These are phyloP conservation scores for Drosophila melanosoma DNA, from an alignment of 2,888 invertebrate genomes.

Conservation along the genomic window DNA sequence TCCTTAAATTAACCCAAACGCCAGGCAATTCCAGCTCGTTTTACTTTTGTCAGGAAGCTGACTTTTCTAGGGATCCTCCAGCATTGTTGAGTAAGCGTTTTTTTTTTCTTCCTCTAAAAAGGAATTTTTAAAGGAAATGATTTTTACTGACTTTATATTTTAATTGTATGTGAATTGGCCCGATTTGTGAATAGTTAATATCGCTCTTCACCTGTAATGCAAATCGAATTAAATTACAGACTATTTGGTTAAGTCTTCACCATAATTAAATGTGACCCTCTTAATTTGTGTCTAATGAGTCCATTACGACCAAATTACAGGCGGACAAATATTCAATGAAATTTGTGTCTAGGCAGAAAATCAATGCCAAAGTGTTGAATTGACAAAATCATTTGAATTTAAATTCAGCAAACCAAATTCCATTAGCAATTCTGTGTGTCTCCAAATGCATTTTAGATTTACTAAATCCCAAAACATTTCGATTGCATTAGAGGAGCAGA, in stretches of 20 bases:
- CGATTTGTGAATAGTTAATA: neutral
- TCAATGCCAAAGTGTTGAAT: constrained; percentile 61
- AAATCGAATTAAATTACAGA: constrained; percentile 36
- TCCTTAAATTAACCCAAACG: too few species aligned
- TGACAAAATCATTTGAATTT: constrained; percentile 65
- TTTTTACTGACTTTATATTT: neutral
- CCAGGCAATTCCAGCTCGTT: neutral
- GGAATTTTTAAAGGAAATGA: neutral
- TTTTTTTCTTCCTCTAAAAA: neutral
- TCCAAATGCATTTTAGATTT: constrained; percentile 71
- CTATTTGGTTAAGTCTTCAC: constrained; percentile 2
- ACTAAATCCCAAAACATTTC: constrained; percentile 71
- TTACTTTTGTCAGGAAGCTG: neutral
- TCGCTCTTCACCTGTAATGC: neutral
- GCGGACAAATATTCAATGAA: constrained; percentile 34
- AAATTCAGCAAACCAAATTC: constrained; percentile 32
- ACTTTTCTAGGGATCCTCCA: neutral
- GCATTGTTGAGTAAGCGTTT: neutral
- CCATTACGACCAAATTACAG: constrained; percentile 60
- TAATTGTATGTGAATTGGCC: neutral
- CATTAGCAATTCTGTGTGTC: constrained; percentile 1
- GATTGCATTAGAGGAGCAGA: constrained; percentile 48
- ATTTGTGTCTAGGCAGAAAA: constrained; percentile 22
- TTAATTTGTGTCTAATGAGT: constrained; percentile 48
- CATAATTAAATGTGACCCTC: constrained; percentile 57